Percentiles rank a stretch among this genome's conserved stretches.
phyloP scores from a whole-genome alignment of 2,888 invertebrate genomes.

The Lampropteryx suffumata region DNA sequence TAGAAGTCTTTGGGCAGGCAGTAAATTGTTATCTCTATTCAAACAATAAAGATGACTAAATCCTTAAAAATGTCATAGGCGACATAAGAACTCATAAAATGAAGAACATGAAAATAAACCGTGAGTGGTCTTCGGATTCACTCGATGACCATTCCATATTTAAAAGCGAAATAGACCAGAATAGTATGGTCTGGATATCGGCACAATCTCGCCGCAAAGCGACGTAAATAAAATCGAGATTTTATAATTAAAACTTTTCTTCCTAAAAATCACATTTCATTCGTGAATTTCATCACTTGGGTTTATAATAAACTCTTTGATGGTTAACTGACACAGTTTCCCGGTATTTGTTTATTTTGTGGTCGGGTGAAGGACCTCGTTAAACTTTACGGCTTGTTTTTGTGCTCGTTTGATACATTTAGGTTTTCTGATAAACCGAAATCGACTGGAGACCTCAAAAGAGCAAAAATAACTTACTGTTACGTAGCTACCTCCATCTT shows the following conservation, averaged over 20 bases:
- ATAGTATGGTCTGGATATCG: background rate
- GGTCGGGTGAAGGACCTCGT: slow-evolving; percentile 27
- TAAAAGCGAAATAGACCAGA: background rate
- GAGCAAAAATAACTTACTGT: background rate
- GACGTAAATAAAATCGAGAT: slow-evolving; percentile 1
- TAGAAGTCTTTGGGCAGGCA: no score
- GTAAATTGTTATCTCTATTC: no score
- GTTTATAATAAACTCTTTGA: slow-evolving; percentile 21
- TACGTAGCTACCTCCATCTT: background rate
- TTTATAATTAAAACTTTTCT: slow-evolving; percentile 5
- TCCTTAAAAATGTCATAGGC: no score
- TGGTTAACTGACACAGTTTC: slow-evolving; percentile 17
- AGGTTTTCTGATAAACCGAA: slow-evolving; percentile 17
- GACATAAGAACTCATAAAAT: no score
- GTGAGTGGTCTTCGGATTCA: background rate
- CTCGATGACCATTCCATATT: no score
- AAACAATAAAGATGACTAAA: no score
- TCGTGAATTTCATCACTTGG: slow-evolving; percentile 15
- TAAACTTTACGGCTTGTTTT: slow-evolving; percentile 33
- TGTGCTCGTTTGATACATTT: slow-evolving; percentile 25
- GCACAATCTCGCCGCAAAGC: background rate
- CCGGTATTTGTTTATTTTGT: slow-evolving; percentile 4
- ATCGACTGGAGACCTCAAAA: background rate
- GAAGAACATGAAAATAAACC: no score
- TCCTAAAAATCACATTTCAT: slow-evolving; percentile 4